Percentiles rank a stretch among this genome's conserved stretches.
Evolutionary conservation across 2,797 vertebrate species (phyloP).

Genomic region (Anomalospiza imberbis): DNA sequence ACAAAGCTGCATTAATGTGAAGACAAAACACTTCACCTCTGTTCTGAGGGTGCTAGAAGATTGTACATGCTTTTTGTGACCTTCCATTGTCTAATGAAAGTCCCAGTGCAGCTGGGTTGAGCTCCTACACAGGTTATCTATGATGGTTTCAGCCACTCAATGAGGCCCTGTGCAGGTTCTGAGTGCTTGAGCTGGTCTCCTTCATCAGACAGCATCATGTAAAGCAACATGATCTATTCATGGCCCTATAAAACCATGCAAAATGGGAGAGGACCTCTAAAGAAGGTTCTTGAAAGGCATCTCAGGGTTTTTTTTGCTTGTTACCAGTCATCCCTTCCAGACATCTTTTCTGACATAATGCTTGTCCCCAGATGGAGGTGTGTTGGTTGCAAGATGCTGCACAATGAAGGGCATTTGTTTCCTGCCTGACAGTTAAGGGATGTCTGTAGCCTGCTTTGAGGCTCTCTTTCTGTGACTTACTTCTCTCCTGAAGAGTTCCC

Average conservation of each 20-base stretch:
- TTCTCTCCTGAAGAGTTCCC: background rate
- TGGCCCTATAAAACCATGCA: background rate
- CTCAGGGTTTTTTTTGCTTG: background rate
- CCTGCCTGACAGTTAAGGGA: background rate
- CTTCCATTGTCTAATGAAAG: background rate
- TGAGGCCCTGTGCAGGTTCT: background rate
- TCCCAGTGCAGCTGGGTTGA: background rate
- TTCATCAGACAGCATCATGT: background rate
- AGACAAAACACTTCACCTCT: background rate
- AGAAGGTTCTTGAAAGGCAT: background rate
- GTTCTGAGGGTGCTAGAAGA: background rate
- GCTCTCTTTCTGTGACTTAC: background rate
- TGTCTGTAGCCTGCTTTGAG: background rate
- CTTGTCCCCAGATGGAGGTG: background rate
- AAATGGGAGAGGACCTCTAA: background rate
- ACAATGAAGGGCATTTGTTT: background rate
- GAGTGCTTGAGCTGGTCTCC: background rate
- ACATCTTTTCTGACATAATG: background rate
- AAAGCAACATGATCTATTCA: rapidly evolving
- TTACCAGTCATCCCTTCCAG: background rate
- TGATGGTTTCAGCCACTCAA: background rate
- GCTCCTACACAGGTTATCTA: background rate
- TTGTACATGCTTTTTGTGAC: background rate
- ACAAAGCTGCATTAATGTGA: background rate
- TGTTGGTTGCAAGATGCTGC: background rate